Base-by-base conservation (phyloP, 2,888 invertebrate species). In the Aspidiotus destructor region DNA sequence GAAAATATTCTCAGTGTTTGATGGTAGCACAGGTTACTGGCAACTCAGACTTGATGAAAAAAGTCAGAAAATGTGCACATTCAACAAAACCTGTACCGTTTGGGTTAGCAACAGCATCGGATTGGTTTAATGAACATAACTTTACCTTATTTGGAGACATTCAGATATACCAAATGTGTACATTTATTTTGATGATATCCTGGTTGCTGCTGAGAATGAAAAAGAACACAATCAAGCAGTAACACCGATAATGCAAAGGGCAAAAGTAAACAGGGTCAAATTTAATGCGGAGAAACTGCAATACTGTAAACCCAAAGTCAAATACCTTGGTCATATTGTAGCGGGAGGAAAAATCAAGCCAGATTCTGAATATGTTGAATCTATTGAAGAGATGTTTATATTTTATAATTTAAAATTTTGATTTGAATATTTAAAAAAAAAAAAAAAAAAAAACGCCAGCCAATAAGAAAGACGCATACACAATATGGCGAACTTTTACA, bases 1-100 rank as follows among this genome's bases (percentile, higher is more conserved):
- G 13, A 44, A 13, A 13, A 13, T 44, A 44, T 44, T 44, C 48
- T 44, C 48, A 44, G 48, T 44, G 48, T 44, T 44, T 13, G 13
- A 44, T 44, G 48, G 48, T 44, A 44, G 48, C 13, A 44, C 13
- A 13, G 48, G 48, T 13, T 44, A 44, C 13, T 44, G 48, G 48
- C 48, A 44, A 44, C 48, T 44, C 48, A 44, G 48, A 44, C 48
- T 44, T 44, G 48, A 44, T 44, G 48, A 44, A 44, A 44, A 44
- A 44, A 44, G 13, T 10, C 48, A 44, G 13, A 44, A 44, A 44
- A 44, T 44, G 48, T 44, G 48, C 13, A 44, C 48, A 44, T 44
- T 44, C 48, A 44, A 44, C 13, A 44, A 44, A 44, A 44, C 48
- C 9, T 13, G 48, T 44, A 10, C 48, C 48, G 13, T 44, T 44